Percentiles rank a stretch among this genome's conserved stretches.
These are phyloP conservation scores for Phalangium opilio DNA, from an alignment of 2,888 invertebrate genomes.

Conservation along the genomic window DNA sequence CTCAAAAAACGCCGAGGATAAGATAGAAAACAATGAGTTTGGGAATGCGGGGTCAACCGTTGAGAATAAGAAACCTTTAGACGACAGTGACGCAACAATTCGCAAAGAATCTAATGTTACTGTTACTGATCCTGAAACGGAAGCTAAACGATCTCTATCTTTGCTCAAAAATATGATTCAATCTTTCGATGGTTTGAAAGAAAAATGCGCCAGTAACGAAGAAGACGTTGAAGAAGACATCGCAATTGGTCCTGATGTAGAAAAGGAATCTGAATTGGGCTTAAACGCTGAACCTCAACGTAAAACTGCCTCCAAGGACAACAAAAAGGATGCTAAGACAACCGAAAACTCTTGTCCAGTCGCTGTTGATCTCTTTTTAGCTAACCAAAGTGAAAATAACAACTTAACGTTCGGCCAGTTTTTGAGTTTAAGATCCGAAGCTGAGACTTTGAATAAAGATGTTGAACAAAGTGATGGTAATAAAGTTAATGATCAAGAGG, in stretches of 20 bases:
- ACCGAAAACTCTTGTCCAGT: neutral
- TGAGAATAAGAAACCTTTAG: too few relatives aligned
- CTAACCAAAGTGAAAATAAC: neutral
- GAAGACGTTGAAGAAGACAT: neutral
- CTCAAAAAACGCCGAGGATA: too few relatives aligned
- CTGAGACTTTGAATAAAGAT: neutral
- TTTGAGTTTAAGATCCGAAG: constrained; percentile 1
- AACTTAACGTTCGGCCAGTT: constrained; percentile 5
- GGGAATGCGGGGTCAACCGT: too few relatives aligned
- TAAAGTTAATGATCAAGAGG: constrained; percentile 8
- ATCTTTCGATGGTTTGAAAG: constrained; percentile 2
- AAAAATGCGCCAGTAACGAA: neutral
- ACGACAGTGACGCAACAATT: neutral
- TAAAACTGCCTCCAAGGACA: neutral
- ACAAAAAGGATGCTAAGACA: neutral
- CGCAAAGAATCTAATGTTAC: neutral
- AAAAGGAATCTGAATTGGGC: neutral
- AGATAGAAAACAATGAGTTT: too few relatives aligned
- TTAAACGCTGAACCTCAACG: neutral
- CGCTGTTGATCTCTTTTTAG: neutral
- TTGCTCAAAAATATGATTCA: constrained; percentile 11
- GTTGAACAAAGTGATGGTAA: neutral
- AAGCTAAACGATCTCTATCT: constrained; percentile 10
- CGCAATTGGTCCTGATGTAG: neutral
- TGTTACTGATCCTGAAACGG: constrained; percentile 4